These are phyloP conservation scores for Brachyhypopomus occidentalis DNA, from an alignment of 2,113 vertebrate genomes.

Conservation along the genomic window DNA sequence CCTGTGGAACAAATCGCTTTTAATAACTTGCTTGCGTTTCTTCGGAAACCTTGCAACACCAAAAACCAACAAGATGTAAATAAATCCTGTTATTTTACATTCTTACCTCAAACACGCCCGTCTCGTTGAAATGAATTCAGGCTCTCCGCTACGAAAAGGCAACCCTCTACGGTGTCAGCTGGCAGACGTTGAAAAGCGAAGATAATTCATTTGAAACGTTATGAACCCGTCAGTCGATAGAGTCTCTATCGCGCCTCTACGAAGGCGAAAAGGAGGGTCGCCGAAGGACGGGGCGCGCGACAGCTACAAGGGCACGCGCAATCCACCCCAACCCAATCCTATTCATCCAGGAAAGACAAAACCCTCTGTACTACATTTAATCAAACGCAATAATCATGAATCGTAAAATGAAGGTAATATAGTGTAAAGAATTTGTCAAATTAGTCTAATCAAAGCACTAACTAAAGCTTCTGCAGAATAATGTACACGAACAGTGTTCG, in stretches of 20 bases:
- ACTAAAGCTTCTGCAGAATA: too few species aligned
- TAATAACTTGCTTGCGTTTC: neutral
- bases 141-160: neutral
- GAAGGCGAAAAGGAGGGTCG: conserved; percentile 12
- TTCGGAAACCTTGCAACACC: conserved; percentile 26
- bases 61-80: conserved; percentile 6
- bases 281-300: conserved; percentile 50
- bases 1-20: conserved; percentile 14
- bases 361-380: neutral
- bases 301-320: conserved; percentile 45
- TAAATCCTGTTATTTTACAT: neutral
- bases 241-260: conserved; percentile 29
- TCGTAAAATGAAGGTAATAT: too few species aligned
- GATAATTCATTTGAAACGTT: conserved; percentile 46
- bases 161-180: conserved; percentile 40
- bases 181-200: conserved; percentile 21
- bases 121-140: conserved; percentile 21
- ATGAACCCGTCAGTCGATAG: conserved; percentile 29
- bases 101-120: conserved; percentile 36
- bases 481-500: too few species aligned
- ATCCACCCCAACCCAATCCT: conserved; percentile 39
- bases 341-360: neutral
- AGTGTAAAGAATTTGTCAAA: too few species aligned
- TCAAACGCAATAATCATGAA: too few species aligned
- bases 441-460: too few species aligned